Evolutionary conservation across 2,113 vertebrate species (phyloP), one percentile per base, ranked within the genome.

Genomic region (Tor tambroides): DNA sequence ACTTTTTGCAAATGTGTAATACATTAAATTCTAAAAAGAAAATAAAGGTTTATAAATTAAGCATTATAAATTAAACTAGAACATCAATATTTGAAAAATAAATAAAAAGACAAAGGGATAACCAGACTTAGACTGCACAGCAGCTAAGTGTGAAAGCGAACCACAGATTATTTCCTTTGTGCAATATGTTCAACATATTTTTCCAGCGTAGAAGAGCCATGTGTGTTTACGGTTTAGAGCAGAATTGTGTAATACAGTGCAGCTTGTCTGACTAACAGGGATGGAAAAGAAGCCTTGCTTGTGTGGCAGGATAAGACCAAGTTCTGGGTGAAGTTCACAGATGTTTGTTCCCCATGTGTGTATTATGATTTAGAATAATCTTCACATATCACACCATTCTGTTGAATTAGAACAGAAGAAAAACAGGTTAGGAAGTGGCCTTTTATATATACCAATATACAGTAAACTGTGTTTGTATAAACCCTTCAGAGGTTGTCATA

Each of bases 101-200:
- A 26, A 80, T n/a, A 19, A 61, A 59, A 54, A 35, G 9, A 28
- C 9, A 26, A 43, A 26, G 5, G 35, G 5, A 65, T 81, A 43
- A 65, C 21, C 21, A 5, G 6, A 41, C 35, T n/a, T 28, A 28
- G 38, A 43, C 59, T 41, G 79, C 56, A 28, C n/a, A 43, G 23
- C 35, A 81, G 35, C 38, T 43, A 63, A 81, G 79, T 19, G 56
- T 65, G 12, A 81, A 63, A 80, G 46, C 26, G 2, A 35, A 80
- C 19, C 23, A 17, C 56, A 43, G 35, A 15, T 43, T 9, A 11
- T 81, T 81, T 81, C 35, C 79, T 43, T 65, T 65, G 14, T 28
- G 56, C 35, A 61, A 81, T 17, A 43, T 19, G 12, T 81, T 63
- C n/a, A 38, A 28, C 23, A 14, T 80, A 9, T 75, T 43, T 46